Evolutionary conservation across 2,888 invertebrate species (phyloP), one percentile per base, ranked within the genome.

Genomic region (Aquatica leii): DNA sequence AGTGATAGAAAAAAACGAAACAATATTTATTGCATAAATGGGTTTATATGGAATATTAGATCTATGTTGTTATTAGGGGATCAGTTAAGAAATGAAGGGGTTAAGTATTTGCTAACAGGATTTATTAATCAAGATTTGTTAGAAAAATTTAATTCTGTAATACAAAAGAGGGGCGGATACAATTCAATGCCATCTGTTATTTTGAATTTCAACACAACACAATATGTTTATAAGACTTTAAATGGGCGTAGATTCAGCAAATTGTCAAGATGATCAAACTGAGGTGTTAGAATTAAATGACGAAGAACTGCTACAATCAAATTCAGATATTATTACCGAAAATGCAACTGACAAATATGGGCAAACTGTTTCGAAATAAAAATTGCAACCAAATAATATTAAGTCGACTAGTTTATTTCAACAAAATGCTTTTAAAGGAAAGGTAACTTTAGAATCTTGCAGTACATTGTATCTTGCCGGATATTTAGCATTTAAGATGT

Each of bases 21-120:
- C n/a, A 67, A 62, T 50, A 71, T 71, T 37, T 68, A 71, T 5
- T 75, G 73, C 48, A 72, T 74, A 56, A 50, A 65, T 12, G 70
- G 70, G 6, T 64, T 75, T 20, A 31, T 55, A n/a, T 66, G 72
- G 56, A 70, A 67, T 1, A 68, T 75, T 2, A 70, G 66, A 24
- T 62, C 69, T 21, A 66, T 70, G 49, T 24, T 72, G 11, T 18
- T 55, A 48, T 43, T 73, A 12, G 73, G 69, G 66, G 34, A 68
- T 8, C 60, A 68, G 15, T 54, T 74, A 53, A 55, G 56, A 61
- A 51, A 46, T 9, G 53, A 64, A 12, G 65, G 65, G 0, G 49
- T 52, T 5, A 54, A 41, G 15, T 72, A 69, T 52, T 53, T 61
- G 9, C 20, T 56, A 43, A 56, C 61, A 1, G 43, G 46, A 35